These are phyloP conservation scores for Leucoraja erinaceus DNA, from an alignment of 2,113 vertebrate genomes.

Conservation along the genomic window DNA sequence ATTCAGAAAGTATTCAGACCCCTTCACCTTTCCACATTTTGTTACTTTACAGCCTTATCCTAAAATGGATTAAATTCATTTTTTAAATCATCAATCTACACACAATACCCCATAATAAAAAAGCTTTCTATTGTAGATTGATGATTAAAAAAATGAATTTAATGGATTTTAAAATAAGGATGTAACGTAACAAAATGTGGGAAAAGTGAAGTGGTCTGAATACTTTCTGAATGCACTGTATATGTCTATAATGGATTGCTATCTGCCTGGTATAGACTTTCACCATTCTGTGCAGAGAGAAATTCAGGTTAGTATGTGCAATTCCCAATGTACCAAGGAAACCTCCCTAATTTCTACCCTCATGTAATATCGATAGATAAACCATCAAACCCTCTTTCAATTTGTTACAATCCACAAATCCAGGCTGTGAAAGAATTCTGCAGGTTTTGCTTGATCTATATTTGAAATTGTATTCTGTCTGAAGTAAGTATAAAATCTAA, in stretches of 20 bases:
- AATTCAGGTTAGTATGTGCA: background rate
- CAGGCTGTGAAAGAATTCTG: background rate
- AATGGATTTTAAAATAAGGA: too few species aligned
- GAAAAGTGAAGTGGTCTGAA: too few species aligned
- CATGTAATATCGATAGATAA: background rate
- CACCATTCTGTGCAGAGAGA: background rate
- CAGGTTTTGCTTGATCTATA: background rate
- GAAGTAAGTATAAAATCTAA: background rate
- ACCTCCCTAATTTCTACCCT: background rate
- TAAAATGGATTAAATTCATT: too few species aligned
- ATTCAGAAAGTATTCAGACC: too few species aligned
- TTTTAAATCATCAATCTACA: too few species aligned
- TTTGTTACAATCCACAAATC: background rate
- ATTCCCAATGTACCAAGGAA: background rate
- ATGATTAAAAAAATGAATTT: too few species aligned
- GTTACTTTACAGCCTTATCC: too few species aligned
- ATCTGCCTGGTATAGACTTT: background rate
- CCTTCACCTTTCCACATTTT: too few species aligned
- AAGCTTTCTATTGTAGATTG: too few species aligned
- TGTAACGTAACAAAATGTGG: too few species aligned
- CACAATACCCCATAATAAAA: too few species aligned
- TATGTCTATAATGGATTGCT: background rate
- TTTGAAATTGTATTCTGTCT: background rate
- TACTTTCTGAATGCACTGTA: too few species aligned
- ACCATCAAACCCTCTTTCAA: background rate